Conservation (phyloP, 1,140 invertebrate genomes). For the Drosophila sturtevanti region DNA sequence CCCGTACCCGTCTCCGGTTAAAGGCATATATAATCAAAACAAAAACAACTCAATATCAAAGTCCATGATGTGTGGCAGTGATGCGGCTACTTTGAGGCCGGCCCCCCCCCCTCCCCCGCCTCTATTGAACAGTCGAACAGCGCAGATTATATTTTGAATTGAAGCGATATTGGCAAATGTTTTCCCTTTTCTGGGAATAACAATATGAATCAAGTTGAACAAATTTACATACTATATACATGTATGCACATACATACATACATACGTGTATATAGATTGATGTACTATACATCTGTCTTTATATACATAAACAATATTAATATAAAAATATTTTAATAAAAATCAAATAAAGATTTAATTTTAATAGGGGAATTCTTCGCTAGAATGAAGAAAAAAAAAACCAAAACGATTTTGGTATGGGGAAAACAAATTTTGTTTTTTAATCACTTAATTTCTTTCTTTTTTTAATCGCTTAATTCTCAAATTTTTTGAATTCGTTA, state of each 20-base stretch:
- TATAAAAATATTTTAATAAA: not conserved
- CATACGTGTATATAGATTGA: too few species aligned
- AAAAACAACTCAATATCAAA: conserved; percentile 5
- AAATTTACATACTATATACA: not conserved
- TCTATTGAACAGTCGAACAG: not conserved
- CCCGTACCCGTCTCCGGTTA: not conserved
- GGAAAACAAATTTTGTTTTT: too few species aligned
- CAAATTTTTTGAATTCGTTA: too few species aligned
- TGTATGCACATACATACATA: too few species aligned
- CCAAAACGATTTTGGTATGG: too few species aligned
- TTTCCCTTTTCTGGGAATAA: conserved; percentile 2
- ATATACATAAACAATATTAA: too few species aligned
- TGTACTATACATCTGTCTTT: too few species aligned
- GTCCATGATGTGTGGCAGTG: not conserved
- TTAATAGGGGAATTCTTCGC: too few species aligned
- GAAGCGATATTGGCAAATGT: not conserved
- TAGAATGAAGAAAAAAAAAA: too few species aligned
- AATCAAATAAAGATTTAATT: not conserved
- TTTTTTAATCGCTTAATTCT: too few species aligned
- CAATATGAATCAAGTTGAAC: not conserved
- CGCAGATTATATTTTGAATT: not conserved
- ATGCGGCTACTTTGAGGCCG: not conserved
- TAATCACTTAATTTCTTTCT: too few species aligned
- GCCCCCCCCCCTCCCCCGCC: not conserved
- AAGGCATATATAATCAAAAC: conserved; percentile 6